phyloP scores from a whole-genome alignment of 2,888 invertebrate species.

The Zygaena filipendulae region DNA sequence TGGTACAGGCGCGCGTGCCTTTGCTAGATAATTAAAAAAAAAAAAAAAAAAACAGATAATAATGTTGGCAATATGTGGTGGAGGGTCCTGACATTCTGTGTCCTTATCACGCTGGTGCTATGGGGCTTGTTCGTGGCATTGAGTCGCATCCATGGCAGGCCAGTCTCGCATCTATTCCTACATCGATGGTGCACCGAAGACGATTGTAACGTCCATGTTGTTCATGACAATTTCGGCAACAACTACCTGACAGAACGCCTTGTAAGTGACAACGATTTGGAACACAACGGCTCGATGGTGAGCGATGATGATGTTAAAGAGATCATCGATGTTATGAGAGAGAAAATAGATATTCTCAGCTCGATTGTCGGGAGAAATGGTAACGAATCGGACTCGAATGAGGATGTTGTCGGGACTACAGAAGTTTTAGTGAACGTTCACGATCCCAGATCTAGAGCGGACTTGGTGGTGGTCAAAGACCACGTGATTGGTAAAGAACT shows the following conservation, averaged over 20 bases:
- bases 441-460: background rate
- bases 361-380: too few relatives aligned
- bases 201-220: slow-evolving; percentile 48
- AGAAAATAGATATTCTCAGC: slow-evolving; percentile 22
- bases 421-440: background rate
- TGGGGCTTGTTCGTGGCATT: slow-evolving; percentile 41
- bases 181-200: slow-evolving; percentile 44
- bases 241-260: slow-evolving; percentile 43
- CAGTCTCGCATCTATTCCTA: slow-evolving; percentile 41
- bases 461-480: background rate
- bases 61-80: slow-evolving; percentile 42
- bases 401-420: too few relatives aligned
- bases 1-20: background rate
- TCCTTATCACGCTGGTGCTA: slow-evolving; percentile 39
- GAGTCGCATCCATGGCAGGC: slow-evolving; percentile 42
- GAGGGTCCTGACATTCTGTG: slow-evolving; percentile 43
- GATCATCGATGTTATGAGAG: slow-evolving; percentile 20
- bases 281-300: slow-evolving; percentile 22
- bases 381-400: too few relatives aligned
- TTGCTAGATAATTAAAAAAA: background rate
- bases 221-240: slow-evolving; percentile 43
- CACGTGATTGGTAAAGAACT: too few relatives aligned
- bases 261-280: slow-evolving; percentile 28
- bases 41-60: too few relatives aligned
- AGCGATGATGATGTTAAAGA: slow-evolving; percentile 21